Base-by-base conservation (phyloP, 2,797 vertebrate genomes). In the Heteromormyrus szaboi region DNA sequence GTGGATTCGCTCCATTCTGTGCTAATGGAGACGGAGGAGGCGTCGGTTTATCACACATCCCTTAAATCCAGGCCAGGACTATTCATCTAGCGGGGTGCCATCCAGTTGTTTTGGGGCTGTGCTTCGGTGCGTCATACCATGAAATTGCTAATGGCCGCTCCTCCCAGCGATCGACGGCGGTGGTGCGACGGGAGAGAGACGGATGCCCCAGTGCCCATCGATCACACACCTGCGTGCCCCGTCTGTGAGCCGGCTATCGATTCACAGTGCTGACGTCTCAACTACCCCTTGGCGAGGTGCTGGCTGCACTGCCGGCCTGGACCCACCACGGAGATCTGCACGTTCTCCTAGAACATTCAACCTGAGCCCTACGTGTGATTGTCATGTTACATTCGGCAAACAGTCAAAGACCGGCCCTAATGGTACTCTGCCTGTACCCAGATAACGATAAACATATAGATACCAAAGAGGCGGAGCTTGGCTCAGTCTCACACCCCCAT, bases 61-160 rank as follows among this genome's bases (percentile, higher is more conserved):
- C 83, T 87, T 90, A 87, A 90, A 90, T 29, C 59, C 19, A 6
- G 6, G 89, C 87, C 87, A 86, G 53, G 37, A 33, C 81, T 37
- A 85, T 90, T 53, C 37, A 79, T 88, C 87, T 86, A n/a, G 87
- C 53, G 62, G 48, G 87, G 46, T 19, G 51, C 62, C 68, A 88
- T 48, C 51, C 37, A 29, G 72, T 87, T 48, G 59, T 87, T 88
- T 85, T 84, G 46, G 50, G 53, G 46, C 81, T 86, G 33, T 84
- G 83, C 12, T 22, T 83, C 54, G 19, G 46, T 51, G 79, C 56
- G 54, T 68, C 72, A 51, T 88, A 87, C 48, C 68, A 25, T 90
- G 68, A 89, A 89, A 89, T 89, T 85, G 62, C 87, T 89, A 84
- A 90, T 89, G 89, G 88, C 54, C 41, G 76, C 88, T 89, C 88